Evolutionary conservation across 2,888 invertebrate genomes (phyloP).

Genomic region (Drosophila percnosoma): DNA sequence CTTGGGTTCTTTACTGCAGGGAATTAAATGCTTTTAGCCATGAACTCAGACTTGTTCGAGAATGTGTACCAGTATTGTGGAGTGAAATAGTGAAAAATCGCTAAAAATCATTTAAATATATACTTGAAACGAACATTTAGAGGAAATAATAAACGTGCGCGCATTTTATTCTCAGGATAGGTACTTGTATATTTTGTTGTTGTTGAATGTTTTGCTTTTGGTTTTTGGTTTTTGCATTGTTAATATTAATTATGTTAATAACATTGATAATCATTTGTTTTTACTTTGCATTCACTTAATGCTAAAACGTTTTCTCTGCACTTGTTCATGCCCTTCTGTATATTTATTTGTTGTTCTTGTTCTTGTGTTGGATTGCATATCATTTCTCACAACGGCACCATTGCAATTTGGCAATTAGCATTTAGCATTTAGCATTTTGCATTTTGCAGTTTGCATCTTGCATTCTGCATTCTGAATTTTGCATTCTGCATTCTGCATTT

Average conservation of each 20-base stretch:
- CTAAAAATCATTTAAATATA: background rate
- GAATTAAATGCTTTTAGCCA: background rate
- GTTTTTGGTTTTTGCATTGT: slow-evolving; percentile 64
- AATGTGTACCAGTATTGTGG: background rate
- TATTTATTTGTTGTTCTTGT: slow-evolving; percentile 69
- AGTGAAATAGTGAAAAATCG: background rate
- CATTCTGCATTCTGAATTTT: too few relatives aligned
- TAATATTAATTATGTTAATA: slow-evolving; percentile 84
- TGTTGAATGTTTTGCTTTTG: slow-evolving; percentile 55
- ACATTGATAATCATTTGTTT: slow-evolving; percentile 82
- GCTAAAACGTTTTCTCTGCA: slow-evolving; percentile 70
- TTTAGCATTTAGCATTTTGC: slow-evolving; percentile 7
- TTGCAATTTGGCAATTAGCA: slow-evolving; percentile 45
- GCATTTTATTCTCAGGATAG: slow-evolving; percentile 83
- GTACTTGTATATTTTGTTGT: slow-evolving; percentile 82
- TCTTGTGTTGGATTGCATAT: slow-evolving; percentile 68
- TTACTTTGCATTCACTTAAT: slow-evolving; percentile 72
- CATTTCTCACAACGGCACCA: slow-evolving; percentile 59
- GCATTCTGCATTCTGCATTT: too few relatives aligned
- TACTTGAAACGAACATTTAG: slow-evolving; percentile 72
- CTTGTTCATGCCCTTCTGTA: slow-evolving; percentile 63
- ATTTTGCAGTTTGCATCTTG: too few relatives aligned
- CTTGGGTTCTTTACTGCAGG: background rate
- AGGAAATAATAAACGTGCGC: slow-evolving; percentile 82
- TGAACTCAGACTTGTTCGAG: background rate